Base-by-base conservation (phyloP, 2,113 vertebrate genomes). In the Globicephala melas region DNA sequence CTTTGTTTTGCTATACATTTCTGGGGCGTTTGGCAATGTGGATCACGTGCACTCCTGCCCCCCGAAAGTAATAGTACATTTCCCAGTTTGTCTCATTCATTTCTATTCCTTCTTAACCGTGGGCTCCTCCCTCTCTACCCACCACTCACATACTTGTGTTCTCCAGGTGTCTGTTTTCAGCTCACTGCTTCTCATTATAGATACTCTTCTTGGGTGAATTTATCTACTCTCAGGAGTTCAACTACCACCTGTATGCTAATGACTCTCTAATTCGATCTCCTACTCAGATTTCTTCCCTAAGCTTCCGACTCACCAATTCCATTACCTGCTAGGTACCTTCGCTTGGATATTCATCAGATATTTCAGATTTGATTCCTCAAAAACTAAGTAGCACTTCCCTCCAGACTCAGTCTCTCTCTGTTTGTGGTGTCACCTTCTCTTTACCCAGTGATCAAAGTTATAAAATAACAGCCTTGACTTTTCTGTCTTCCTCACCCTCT, bases 221-320 rank as follows among this genome's bases (percentile, higher is more conserved):
- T 84, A 63, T 36, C 33, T 36, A 71, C 44, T 44, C 36, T 85
- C 33, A 25, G 41, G 58, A 55, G 44, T 96, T 89, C 38, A 83
- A n/a, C 60, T n/a, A 3, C 93, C 58, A 65, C 91, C 63, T 97
- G 60, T 73, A 73, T 89, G 89, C 20, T 74, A 87, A 91, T 47
- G 33, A 94, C 23, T 8, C 50, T 85, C 26, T 31, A 76, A 44
- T 36, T 94, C 11, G 9, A 6, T 71, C 44, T 73, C 53, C 62
- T 60, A 26, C 50, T 80, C n/a, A 14, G 20, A 41, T 87, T 63
- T 71, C 41, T 89, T 26, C 60, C 41, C 62, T 65, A 31, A 26
- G 7, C 33, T 44, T 84, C 67, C 79, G 71, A 79, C 6, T 91
- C 55, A 77, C 11, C 36, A 20, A 1, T 68, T 60, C 18, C 9